Percentiles rank a stretch among this genome's conserved stretches.
phyloP scores from a whole-genome alignment of 1,140 invertebrate species.

The Orchestia grillus region DNA sequence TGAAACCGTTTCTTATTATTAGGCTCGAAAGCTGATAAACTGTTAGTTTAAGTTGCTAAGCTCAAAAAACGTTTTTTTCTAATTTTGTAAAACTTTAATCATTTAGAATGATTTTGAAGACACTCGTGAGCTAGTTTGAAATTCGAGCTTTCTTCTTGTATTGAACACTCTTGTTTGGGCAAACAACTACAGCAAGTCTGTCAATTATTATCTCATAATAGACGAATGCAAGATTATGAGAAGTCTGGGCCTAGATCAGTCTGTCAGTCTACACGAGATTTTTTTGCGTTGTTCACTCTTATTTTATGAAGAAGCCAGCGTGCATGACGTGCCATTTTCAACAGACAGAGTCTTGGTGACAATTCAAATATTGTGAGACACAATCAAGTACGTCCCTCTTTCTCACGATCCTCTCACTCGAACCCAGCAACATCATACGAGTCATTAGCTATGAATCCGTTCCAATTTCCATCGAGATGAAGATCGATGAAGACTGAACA shows the following conservation, averaged over 20 bases:
- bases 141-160: too few species aligned
- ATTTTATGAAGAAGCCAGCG: neutral
- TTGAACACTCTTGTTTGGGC: too few species aligned
- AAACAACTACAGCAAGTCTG: neutral
- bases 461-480: neutral
- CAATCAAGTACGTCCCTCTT: neutral
- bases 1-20: too few species aligned
- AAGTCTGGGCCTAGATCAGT: neutral
- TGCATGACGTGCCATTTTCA: neutral
- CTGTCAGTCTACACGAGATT: neutral
- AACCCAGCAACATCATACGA: neutral
- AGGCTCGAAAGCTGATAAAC: too few species aligned
- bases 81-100: too few species aligned
- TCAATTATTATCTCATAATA: neutral
- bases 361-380: neutral
- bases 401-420: neutral
- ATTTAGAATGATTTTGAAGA: too few species aligned
- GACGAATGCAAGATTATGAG: neutral
- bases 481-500: neutral
- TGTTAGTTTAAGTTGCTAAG: too few species aligned
- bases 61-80: too few species aligned
- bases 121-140: too few species aligned
- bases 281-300: neutral
- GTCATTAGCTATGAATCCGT: neutral
- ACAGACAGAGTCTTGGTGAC: neutral